A percentile compares a stretch with the other conserved stretches of the same genome.
Conservation (phyloP, 2,113 vertebrate genomes). For the Semicossyphus pulcher region DNA sequence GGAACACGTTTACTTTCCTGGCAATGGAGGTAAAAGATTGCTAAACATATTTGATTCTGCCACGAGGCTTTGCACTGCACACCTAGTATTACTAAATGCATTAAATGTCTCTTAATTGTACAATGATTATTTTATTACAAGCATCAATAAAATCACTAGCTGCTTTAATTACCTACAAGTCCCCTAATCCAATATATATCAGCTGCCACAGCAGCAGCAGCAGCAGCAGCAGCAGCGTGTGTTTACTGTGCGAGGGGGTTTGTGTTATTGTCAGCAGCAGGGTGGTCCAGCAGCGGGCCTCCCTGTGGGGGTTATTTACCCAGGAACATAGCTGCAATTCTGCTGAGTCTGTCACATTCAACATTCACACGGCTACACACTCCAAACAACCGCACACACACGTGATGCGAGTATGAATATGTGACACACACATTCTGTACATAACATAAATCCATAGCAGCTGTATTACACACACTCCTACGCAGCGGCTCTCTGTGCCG, state of each 20-base stretch:
- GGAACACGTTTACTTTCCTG: neutral
- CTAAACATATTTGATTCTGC: neutral
- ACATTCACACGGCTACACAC: constrained; percentile 5
- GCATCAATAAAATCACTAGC: constrained; percentile 5
- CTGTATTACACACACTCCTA: constrained; percentile 13
- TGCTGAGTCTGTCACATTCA: constrained; percentile 63
- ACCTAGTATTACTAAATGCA: neutral
- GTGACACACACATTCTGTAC: neutral
- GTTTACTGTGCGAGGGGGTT: constrained; percentile 10
- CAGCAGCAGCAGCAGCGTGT: constrained; percentile 8
- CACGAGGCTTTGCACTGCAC: neutral
- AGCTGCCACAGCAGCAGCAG: neutral
- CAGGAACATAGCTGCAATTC: constrained; percentile 27
- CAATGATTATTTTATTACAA: neutral
- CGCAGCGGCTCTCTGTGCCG: constrained; percentile 25
- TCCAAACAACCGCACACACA: neutral
- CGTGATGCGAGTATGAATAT: neutral
- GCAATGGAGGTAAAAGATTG: too few relatives aligned
- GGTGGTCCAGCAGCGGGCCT: constrained; percentile 44
- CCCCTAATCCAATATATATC: constrained; percentile 9
- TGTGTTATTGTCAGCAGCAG: constrained; percentile 47
- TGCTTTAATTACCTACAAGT: constrained; percentile 4
- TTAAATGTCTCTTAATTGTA: neutral
- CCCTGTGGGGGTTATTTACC: constrained; percentile 40
- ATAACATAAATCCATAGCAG: constrained; percentile 38